Evolutionary conservation across 1,140 invertebrate genomes (phyloP), one percentile per base, ranked within the genome.

Genomic region (Drosophila nasuta): DNA sequence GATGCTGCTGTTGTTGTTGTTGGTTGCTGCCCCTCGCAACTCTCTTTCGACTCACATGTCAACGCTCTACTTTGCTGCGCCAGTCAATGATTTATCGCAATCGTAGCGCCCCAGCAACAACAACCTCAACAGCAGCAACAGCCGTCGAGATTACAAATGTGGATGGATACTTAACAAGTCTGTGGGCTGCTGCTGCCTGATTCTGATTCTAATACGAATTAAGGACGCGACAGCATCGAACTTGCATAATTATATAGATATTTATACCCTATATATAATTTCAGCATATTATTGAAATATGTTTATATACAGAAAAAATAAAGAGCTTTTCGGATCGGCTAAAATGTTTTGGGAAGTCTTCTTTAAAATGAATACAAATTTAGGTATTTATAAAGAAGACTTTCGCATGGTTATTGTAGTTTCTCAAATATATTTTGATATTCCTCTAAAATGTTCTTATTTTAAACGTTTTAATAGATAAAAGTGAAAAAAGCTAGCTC

Each of bases 21-120:
- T 64, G 41, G 13, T n/a, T 72, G 56, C 11, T 64, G 46, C 77
- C 25, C 35, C 35, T 45, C 58, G 1, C 41, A 17, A n/a, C 69
- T 66, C 71, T 66, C 71, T 68, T 66, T 75, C 75, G 66, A 51
- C 70, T 80, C 70, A 43, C 78, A 77, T 80, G 78, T 80, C 78
- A 80, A 77, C 78, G 78, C 75, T 80, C 78, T 69, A 80, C 75
- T 80, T 80, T 77, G 75, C 17, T 77, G 63, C 59, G 64, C 69
- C 58, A 76, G 62, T 35, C 58, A 79, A 79, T 79, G 78, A 80
- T 80, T 80, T 80, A 80, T 80, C 77, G 70, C 77, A 73, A 66
- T 65, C 68, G 43, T 15, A 49, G 59, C 7, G 35, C 38, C 43
- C 38, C 41, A 33, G 15, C 28, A 67, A 30, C 51, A 67, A 15